These are phyloP conservation scores for Pandion haliaetus DNA, from an alignment of 2,113 vertebrate genomes.

Conservation along the genomic window DNA sequence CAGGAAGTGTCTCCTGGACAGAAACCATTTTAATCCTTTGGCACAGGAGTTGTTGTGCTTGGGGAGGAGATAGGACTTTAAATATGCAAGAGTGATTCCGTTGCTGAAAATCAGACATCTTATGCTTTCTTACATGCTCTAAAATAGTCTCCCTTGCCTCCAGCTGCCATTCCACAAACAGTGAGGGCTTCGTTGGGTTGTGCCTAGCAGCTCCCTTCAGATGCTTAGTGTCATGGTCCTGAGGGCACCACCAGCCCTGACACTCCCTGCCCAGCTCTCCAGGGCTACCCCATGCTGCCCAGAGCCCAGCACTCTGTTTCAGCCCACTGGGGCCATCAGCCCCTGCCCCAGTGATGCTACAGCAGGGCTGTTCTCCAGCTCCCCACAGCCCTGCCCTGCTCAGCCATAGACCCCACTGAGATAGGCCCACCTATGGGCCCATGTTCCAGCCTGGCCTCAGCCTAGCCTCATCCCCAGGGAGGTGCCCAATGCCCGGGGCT, in stretches of 20 bases:
- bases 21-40: background rate
- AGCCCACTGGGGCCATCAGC: background rate
- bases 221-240: background rate
- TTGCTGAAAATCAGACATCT: background rate
- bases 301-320: too few relatives aligned
- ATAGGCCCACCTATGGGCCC: too few relatives aligned
- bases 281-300: background rate
- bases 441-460: background rate
- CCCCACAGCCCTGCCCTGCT: background rate
- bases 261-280: too few relatives aligned
- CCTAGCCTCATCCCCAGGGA: too few relatives aligned
- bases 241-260: background rate
- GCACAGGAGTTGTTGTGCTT: background rate
- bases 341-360: accelerated
- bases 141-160: background rate
- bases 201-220: background rate
- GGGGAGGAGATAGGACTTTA: background rate
- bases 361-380: background rate
- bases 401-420: accelerated
- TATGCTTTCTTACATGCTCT: background rate
- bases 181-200: background rate
- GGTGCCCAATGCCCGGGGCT: background rate
- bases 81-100: background rate
- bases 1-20: background rate
- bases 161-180: background rate